These are phyloP conservation scores for Troglohyphantes excavatus DNA, from an alignment of 2,888 invertebrate species.

Conservation along the genomic window DNA sequence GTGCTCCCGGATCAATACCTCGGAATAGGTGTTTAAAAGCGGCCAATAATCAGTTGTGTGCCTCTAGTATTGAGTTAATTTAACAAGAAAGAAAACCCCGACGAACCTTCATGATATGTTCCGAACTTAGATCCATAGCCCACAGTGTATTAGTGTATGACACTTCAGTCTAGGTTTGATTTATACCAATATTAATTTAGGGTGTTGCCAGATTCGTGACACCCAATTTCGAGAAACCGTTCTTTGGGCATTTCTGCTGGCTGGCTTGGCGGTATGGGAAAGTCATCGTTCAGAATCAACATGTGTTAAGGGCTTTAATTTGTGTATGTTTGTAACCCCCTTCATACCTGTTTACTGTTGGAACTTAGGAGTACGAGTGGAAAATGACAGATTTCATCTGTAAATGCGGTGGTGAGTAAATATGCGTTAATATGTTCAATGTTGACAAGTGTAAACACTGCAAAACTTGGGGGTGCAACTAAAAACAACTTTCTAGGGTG, in stretches of 20 bases:
- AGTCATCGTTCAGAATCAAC: slow-evolving; percentile 62
- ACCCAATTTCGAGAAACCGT: slow-evolving; percentile 33
- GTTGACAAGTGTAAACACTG: slow-evolving; percentile 42
- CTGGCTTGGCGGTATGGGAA: slow-evolving; percentile 77
- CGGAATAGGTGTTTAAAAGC: too few species aligned
- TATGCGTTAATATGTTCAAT: slow-evolving; percentile 24
- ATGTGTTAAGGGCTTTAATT: slow-evolving; percentile 68
- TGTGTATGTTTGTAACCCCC: slow-evolving; percentile 24
- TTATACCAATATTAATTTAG: background rate
- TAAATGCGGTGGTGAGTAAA: slow-evolving; percentile 51
- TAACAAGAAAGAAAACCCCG: too few species aligned
- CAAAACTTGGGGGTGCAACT: background rate
- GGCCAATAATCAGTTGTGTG: too few species aligned
- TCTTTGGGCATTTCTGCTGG: slow-evolving; percentile 55
- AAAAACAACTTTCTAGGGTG: too few species aligned
- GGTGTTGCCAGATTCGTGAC: slow-evolving; percentile 67
- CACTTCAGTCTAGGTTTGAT: background rate
- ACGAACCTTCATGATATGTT: too few species aligned
- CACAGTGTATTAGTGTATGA: too few species aligned
- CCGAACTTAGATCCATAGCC: too few species aligned
- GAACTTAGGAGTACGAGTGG: slow-evolving; percentile 42
- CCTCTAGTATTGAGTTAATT: too few species aligned
- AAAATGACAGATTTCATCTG: slow-evolving; percentile 49
- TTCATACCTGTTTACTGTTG: background rate
- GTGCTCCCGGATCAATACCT: too few species aligned